These are phyloP conservation scores for Dipodomys spectabilis DNA, from an alignment of 2,113 vertebrate species.

Conservation along the genomic window DNA sequence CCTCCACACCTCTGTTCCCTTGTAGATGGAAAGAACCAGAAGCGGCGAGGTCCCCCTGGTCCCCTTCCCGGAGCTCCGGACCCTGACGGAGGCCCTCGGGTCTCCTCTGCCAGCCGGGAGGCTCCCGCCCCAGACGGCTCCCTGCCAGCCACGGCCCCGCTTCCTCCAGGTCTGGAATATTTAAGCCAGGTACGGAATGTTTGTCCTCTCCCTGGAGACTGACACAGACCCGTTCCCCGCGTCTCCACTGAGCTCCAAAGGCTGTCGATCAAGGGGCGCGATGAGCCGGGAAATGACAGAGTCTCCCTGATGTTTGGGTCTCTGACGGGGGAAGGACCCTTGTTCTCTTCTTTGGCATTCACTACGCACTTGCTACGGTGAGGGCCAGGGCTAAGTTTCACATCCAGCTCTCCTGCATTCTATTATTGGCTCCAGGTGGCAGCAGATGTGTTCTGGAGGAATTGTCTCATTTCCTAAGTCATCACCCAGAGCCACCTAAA, in stretches of 20 bases:
- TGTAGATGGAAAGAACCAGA: slow-evolving; percentile 78
- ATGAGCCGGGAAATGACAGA: too few species aligned
- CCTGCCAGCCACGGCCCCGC: not conserved
- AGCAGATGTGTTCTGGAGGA: not conserved
- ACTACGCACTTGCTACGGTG: not conserved
- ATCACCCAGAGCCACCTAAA: slow-evolving; percentile 2
- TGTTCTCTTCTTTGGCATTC: too few species aligned
- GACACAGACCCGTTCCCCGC: not conserved
- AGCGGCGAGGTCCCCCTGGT: slow-evolving; percentile 62
- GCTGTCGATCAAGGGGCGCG: not conserved
- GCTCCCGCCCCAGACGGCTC: not conserved
- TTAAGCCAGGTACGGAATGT: slow-evolving; percentile 83
- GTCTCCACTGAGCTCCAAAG: not conserved
- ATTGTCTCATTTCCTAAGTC: not conserved
- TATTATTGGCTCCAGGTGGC: slow-evolving; percentile 7
- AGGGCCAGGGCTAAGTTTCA: not conserved
- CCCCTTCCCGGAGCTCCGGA: slow-evolving; percentile 83
- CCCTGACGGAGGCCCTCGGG: slow-evolving; percentile 24
- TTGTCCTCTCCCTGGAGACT: not conserved
- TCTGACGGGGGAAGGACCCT: too few species aligned
- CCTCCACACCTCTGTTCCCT: not conserved
- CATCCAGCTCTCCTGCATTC: not conserved
- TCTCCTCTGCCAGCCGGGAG: slow-evolving; percentile 26
- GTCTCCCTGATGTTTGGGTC: too few species aligned
- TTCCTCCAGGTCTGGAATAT: slow-evolving; percentile 88